Evolutionary conservation across 2,113 vertebrate genomes (phyloP), one percentile per base, ranked within the genome.

Genomic region (Octodon degus): DNA sequence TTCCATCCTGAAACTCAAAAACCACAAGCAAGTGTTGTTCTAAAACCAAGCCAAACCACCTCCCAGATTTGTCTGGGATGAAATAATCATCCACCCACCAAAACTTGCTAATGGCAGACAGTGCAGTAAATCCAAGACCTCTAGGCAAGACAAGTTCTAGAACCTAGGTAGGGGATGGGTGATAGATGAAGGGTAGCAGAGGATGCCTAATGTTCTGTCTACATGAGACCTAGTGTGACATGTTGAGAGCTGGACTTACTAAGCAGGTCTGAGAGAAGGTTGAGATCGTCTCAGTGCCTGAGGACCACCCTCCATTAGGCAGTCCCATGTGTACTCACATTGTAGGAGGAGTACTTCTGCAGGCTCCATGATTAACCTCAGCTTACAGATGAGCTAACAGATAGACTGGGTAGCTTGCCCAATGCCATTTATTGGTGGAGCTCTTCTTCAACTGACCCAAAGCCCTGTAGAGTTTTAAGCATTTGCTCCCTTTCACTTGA

Each of bases 1-100:
- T 84, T 93, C 68, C 58, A 94, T 90, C 24, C n/a, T 90, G 90
- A 95, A 95, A 92, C 50, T 91, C 47, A 82, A 70, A 96, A 89
- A 65, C 68, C 80, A 70, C 50, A 86, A 94, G 30, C 32, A 24
- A 86, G 68, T 60, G 37, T 86, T 95, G 79, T 91, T 91, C 43
- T 2, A 80, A 90, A 67, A 82, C 20, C 32, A 68, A 94, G 60
- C 40, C 76, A 80, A 82, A 87, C 10, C 3, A 5, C 43, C 74
- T 88, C 50, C 17, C 24, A 79, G 19, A 86, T 70, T 74, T 53
- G 63, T 47, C 40, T 96, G 65, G 70, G 14, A 65, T 65, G 63
- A 91, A 90, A 93, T 24, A 72, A 27, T 60, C 47, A 62, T 27
- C 19, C 40, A 80, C 47, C 40, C 60, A 72, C 81, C 25, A 40